A percentile compares a stretch with the other conserved stretches of the same genome.
Evolutionary conservation across 2,113 vertebrate genomes (phyloP).

Genomic region (Podarcis muralis): DNA sequence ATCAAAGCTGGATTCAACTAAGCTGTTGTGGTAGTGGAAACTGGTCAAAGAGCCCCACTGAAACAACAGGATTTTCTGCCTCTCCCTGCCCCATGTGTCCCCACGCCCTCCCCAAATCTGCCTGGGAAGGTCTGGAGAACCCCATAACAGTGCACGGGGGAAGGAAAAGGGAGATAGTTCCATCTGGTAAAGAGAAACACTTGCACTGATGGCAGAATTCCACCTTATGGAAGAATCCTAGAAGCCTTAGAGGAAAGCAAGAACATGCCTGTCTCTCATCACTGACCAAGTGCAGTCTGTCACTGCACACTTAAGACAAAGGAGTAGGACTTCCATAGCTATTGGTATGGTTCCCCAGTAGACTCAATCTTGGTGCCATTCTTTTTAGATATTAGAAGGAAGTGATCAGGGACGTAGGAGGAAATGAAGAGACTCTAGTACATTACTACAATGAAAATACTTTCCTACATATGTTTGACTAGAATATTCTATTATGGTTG

Average conservation of each 20-base stretch:
- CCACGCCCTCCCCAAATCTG: too few relatives aligned
- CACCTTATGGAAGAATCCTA: not conserved
- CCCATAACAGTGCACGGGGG: too few relatives aligned
- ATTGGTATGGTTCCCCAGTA: not conserved
- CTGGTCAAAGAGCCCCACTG: too few relatives aligned
- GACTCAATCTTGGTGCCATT: not conserved
- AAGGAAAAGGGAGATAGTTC: too few relatives aligned
- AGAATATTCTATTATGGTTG: not conserved
- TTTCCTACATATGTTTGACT: conserved; percentile 23
- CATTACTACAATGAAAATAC: not conserved
- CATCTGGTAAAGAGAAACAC: too few relatives aligned
- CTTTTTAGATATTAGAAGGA: not conserved
- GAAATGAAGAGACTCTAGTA: not conserved
- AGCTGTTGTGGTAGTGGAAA: too few relatives aligned
- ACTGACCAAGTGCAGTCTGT: not conserved
- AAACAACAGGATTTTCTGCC: too few relatives aligned
- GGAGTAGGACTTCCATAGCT: not conserved
- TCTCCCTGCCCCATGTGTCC: too few relatives aligned
- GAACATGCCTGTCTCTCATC: not conserved
- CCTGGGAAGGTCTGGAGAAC: too few relatives aligned
- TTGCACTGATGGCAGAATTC: too few relatives aligned
- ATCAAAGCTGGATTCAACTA: too few relatives aligned
- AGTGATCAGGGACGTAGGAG: not conserved
- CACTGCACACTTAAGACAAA: not conserved
- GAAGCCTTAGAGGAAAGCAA: not conserved